Conservation (phyloP, 2,113 vertebrate genomes). For the Halcyon senegalensis region DNA sequence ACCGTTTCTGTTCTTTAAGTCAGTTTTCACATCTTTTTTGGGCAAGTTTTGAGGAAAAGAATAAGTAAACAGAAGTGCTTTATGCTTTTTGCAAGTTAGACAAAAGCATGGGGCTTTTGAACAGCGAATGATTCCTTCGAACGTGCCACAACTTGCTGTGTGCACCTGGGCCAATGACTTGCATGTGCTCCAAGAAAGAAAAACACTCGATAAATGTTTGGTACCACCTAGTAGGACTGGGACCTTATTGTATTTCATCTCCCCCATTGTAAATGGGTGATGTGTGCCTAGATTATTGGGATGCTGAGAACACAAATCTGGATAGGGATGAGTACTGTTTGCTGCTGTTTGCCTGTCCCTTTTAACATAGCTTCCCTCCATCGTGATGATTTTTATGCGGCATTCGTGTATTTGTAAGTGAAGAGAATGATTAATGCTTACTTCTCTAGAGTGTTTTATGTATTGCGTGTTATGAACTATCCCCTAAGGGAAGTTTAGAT, state of each 20-base stretch:
- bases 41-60: neutral
- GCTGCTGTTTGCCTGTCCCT: neutral
- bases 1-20: neutral
- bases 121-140: neutral
- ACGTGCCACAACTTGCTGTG: neutral
- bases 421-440: neutral
- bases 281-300: neutral
- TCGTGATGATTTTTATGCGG: neutral
- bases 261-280: neutral
- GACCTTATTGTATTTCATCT: neutral
- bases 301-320: neutral
- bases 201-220: neutral
- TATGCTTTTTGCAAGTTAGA: neutral
- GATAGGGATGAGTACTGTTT: neutral
- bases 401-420: rapidly evolving
- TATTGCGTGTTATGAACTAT: neutral
- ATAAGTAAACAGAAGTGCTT: neutral
- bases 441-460: rapidly evolving
- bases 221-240: neutral
- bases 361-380: neutral
- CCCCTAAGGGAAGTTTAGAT: neutral
- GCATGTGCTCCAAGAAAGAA: neutral
- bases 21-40: neutral
- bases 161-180: neutral
- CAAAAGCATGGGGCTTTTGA: neutral